phyloP scores from a whole-genome alignment of 2,113 vertebrate species.

The Cygnus buccinator region DNA sequence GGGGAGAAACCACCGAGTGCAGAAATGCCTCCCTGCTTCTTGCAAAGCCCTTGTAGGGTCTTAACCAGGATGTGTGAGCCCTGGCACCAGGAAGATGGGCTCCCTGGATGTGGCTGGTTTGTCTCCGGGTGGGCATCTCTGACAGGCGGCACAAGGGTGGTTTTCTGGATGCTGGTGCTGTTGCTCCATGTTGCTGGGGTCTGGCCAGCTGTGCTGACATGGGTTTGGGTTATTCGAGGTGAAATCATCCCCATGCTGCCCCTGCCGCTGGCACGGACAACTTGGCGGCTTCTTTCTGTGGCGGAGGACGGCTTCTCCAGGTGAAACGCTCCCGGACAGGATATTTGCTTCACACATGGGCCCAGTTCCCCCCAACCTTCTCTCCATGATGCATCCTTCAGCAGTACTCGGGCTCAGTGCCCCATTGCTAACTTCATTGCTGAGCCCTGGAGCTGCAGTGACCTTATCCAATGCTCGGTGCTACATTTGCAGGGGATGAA shows the following conservation, averaged over 20 bases:
- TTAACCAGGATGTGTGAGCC: rapidly evolving
- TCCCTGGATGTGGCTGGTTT: neutral
- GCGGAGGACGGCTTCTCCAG: neutral
- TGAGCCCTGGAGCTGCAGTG: too few species aligned
- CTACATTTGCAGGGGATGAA: too few species aligned
- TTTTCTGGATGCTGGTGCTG: neutral
- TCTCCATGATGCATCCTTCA: neutral
- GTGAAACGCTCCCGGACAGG: neutral
- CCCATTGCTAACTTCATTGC: too few species aligned
- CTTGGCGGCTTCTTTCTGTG: neutral
- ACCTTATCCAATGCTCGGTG: too few species aligned
- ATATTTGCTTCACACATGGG: neutral
- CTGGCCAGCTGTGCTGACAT: neutral
- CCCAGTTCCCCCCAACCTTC: neutral
- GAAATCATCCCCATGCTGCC: neutral
- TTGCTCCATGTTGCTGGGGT: neutral
- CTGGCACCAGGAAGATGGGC: rapidly evolving
- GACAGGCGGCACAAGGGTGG: rapidly evolving
- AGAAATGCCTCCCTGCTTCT: too few species aligned
- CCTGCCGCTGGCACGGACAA: neutral
- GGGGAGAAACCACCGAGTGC: neutral
- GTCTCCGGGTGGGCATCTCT: rapidly evolving
- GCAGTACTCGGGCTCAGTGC: too few species aligned
- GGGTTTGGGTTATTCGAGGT: constrained; percentile 24
- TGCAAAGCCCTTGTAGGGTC: neutral